These are phyloP conservation scores for Strigamia crassipes DNA, from an alignment of 2,888 invertebrate genomes.

Conservation along the genomic window DNA sequence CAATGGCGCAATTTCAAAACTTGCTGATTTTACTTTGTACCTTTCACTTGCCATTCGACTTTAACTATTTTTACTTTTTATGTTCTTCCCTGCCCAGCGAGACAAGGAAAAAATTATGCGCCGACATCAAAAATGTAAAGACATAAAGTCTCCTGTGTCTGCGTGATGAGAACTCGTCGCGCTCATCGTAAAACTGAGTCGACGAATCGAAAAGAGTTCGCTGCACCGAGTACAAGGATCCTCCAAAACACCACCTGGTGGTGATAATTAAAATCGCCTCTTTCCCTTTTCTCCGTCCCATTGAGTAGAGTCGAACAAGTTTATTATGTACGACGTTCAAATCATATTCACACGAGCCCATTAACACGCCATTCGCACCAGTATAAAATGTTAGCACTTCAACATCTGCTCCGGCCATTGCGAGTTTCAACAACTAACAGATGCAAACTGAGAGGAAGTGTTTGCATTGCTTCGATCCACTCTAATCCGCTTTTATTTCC, in stretches of 20 bases:
- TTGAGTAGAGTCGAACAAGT: neutral
- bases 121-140: neutral
- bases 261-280: neutral
- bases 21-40: no score
- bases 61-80: neutral
- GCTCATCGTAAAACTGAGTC: neutral
- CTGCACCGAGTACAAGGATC: neutral
- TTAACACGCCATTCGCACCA: neutral
- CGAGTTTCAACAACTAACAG: neutral
- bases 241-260: neutral
- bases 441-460: neutral
- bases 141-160: neutral
- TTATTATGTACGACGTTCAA: neutral
- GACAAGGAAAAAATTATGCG: neutral
- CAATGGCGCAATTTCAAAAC: neutral
- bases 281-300: neutral
- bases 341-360: conserved; percentile 2
- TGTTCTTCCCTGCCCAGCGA: neutral
- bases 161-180: neutral
- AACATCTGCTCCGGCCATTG: neutral
- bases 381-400: neutral
- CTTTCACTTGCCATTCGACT: no score
- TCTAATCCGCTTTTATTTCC: neutral
- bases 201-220: neutral
- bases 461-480: neutral